These are phyloP conservation scores for Bothrops alternatus DNA, from an alignment of 2,797 vertebrate genomes.

Conservation along the genomic window DNA sequence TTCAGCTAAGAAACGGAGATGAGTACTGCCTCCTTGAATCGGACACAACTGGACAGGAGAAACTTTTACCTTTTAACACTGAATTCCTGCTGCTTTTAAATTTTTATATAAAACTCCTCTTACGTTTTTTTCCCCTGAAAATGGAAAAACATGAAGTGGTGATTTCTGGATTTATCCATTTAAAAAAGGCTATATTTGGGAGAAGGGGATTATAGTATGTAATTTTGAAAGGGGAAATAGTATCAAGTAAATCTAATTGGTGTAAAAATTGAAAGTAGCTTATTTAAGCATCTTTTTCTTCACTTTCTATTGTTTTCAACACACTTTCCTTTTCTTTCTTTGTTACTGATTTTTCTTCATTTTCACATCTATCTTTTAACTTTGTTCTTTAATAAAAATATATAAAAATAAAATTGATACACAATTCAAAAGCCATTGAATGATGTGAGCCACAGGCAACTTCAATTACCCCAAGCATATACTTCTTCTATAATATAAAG, in stretches of 20 bases:
- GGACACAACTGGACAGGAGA: too few relatives aligned
- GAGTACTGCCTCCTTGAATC: too few relatives aligned
- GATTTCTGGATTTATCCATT: background rate
- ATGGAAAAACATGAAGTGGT: background rate
- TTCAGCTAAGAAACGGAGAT: too few relatives aligned
- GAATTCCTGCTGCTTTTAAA: background rate
- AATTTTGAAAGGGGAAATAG: background rate
- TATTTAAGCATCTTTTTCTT: background rate
- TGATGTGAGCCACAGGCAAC: conserved; percentile 97
- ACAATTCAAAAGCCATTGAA: conserved; percentile 74
- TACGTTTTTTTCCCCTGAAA: background rate
- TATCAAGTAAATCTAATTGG: background rate
- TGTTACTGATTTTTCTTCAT: background rate
- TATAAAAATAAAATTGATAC: background rate
- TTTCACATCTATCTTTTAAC: background rate
- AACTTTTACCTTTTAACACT: background rate
- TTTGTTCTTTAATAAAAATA: background rate
- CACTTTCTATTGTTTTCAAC: background rate
- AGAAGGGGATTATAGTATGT: background rate
- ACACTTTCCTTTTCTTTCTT: background rate
- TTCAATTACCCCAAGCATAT: conserved; percentile 93
- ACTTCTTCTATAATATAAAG: conserved; percentile 85
- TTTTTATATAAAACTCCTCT: background rate
- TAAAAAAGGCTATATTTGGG: background rate
- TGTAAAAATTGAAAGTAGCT: background rate